A percentile compares a stretch with the other conserved stretches of the same genome.
phyloP scores from a whole-genome alignment of 1,140 invertebrate genomes.

The Apis dorsata region DNA sequence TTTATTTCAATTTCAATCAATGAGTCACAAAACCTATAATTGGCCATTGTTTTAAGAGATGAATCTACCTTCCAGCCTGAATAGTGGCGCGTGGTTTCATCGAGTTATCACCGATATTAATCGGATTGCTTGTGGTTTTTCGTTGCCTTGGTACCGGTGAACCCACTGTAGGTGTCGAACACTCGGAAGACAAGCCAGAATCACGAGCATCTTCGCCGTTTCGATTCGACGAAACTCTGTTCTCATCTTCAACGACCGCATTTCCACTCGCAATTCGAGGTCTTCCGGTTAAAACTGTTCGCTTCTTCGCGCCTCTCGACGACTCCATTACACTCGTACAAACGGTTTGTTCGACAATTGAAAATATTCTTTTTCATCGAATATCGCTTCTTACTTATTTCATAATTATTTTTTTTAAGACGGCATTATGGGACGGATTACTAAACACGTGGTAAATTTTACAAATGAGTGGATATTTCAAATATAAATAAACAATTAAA shows the following conservation, averaged over 20 bases:
- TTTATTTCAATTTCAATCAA: no score
- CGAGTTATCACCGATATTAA: slow-evolving; percentile 44
- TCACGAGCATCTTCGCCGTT: slow-evolving; percentile 71
- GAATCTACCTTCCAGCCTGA: slow-evolving; percentile 63
- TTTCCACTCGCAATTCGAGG: slow-evolving; percentile 25
- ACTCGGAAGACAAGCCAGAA: slow-evolving; percentile 77
- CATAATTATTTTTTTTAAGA: neutral
- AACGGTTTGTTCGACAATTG: neutral
- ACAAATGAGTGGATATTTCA: neutral
- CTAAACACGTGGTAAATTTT: neutral
- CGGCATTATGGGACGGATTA: neutral
- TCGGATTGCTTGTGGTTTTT: slow-evolving; percentile 50
- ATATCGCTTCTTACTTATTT: neutral
- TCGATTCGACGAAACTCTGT: neutral
- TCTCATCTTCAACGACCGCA: slow-evolving; percentile 30
- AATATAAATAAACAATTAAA: no score
- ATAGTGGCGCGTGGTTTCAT: slow-evolving; percentile 13
- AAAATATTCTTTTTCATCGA: neutral
- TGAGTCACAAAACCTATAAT: neutral
- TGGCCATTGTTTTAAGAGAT: neutral
- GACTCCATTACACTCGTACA: slow-evolving; percentile 45
- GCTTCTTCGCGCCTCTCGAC: slow-evolving; percentile 60
- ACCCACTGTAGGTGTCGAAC: slow-evolving; percentile 74
- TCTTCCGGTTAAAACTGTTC: slow-evolving; percentile 52
- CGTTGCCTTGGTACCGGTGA: slow-evolving; percentile 75